Evolutionary conservation across 2,113 vertebrate genomes (phyloP), one percentile per base, ranked within the genome.

Genomic region (Gopherus evgoodei): DNA sequence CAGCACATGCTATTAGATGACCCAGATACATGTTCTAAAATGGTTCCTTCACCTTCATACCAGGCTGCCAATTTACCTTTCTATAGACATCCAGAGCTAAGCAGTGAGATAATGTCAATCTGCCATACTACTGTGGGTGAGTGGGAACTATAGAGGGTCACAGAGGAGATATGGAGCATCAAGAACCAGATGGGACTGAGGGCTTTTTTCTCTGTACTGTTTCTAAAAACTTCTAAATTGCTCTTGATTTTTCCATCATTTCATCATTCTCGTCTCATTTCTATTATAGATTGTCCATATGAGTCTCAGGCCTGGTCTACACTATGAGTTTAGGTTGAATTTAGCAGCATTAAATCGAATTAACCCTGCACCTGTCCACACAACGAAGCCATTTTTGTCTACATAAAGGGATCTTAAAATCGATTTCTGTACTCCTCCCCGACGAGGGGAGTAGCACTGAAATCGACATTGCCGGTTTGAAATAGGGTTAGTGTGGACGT

Each of bases 141-240:
- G 72, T 42, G 38, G 42, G 24, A 42, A 44, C 22, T 42, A 38
- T 76, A 76, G 11, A 24, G 38, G 38, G 72, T 44, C n/a, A 76
- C 22, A 44, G 72, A 25, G 38, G 25, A 76, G 72, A 76, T 21
- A 76, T 76, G 72, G 38, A 44, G 38, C 72, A 76, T 22, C 0
- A 4, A 52, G 29, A 8, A 3, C 38, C 88, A 87, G 84, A 49
- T 90, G 82, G 84, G 12, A 24, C 62, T 69, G 35, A n/a, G 35
- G 31, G 2, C 16, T 80, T 89, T 21, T 84, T 88, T 82, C 27
- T 79, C 76, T 76, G 29, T 0, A 79, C 11, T 17, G 17, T 89
- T 94, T 90, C 86, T 93, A 80, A 91, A 96, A 93, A 82, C n/a
- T 35, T 35, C 81, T 50, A 59, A 4, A 17, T 83, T 90, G 90